These are phyloP conservation scores for Hippocampus comes DNA, from an alignment of 2,113 vertebrate genomes.

Conservation along the genomic window DNA sequence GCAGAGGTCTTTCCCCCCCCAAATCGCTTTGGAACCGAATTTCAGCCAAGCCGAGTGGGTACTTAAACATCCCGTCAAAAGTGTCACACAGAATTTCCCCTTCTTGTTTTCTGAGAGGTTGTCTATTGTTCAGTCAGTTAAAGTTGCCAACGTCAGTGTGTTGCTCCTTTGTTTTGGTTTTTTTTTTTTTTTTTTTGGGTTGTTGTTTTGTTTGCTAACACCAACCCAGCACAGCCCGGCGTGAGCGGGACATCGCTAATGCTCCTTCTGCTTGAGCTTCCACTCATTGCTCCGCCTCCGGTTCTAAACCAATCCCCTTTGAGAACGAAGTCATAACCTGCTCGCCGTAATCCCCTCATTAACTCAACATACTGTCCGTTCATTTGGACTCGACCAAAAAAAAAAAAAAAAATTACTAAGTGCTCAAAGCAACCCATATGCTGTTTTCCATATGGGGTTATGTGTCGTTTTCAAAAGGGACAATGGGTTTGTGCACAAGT, in stretches of 20 bases:
- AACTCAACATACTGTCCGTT: slow-evolving; percentile 44
- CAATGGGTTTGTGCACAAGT: slow-evolving; percentile 52
- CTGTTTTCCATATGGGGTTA: slow-evolving; percentile 45
- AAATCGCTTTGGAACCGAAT: not conserved
- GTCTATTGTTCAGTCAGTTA: slow-evolving; percentile 75
- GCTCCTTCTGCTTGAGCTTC: slow-evolving; percentile 65
- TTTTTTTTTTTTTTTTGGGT: slow-evolving; percentile 2
- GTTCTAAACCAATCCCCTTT: slow-evolving; percentile 62
- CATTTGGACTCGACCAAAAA: slow-evolving; percentile 29
- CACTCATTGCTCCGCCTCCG: slow-evolving; percentile 43
- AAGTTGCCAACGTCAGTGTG: slow-evolving; percentile 67
- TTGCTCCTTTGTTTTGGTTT: slow-evolving; percentile 32
- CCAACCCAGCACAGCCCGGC: slow-evolving; percentile 41
- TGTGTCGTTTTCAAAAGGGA: slow-evolving; percentile 75
- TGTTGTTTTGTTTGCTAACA: slow-evolving; percentile 43
- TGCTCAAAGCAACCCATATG: slow-evolving; percentile 37
- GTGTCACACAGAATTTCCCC: not conserved
- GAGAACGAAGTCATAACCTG: slow-evolving; percentile 67
- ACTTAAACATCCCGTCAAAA: not conserved
- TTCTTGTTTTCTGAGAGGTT: slow-evolving; percentile 44
- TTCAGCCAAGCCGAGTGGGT: not conserved
- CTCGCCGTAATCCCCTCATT: slow-evolving; percentile 32
- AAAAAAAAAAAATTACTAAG: not conserved
- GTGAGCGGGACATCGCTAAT: slow-evolving; percentile 51
- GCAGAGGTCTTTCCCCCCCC: not conserved